Percentiles rank a stretch among this genome's conserved stretches.
phyloP scores from a whole-genome alignment of 2,797 vertebrate genomes.

The Chaunax sp. region DNA sequence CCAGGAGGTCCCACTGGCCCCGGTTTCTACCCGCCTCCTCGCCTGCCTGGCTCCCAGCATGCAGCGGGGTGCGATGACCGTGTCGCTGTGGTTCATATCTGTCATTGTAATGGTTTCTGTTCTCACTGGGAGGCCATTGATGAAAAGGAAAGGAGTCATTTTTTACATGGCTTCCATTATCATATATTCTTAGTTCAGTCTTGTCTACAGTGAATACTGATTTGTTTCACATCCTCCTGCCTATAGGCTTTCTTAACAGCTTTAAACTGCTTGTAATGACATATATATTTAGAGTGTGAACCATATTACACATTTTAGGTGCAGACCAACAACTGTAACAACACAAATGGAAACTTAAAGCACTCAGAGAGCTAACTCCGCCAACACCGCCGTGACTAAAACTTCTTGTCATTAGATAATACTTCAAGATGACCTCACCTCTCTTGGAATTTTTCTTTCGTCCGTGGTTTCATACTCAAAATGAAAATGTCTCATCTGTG shows the following conservation, averaged over 20 bases:
- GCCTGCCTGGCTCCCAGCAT: constrained; percentile 62
- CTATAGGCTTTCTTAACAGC: constrained; percentile 4
- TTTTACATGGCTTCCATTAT: constrained; percentile 62
- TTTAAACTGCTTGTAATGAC: not conserved
- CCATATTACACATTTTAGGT: not conserved
- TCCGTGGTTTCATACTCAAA: too few species aligned
- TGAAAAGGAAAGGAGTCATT: constrained; percentile 48
- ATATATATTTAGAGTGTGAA: not conserved
- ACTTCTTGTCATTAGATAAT: too few species aligned
- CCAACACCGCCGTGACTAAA: too few species aligned
- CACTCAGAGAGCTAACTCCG: too few species aligned
- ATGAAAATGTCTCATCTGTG: too few species aligned
- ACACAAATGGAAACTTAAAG: not conserved
- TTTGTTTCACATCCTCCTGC: constrained; percentile 1
- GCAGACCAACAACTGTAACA: too few species aligned
- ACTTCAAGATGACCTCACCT: too few species aligned
- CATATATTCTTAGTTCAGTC: constrained; percentile 30
- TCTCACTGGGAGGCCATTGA: constrained; percentile 47
- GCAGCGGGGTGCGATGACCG: constrained; percentile 47
- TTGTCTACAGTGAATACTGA: constrained; percentile 38
- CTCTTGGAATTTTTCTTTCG: too few species aligned
- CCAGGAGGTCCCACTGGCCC: constrained; percentile 50
- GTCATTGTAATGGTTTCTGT: constrained; percentile 71
- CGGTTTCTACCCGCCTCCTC: constrained; percentile 34
- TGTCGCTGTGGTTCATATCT: constrained; percentile 43